Evolutionary conservation across 2,888 invertebrate species (phyloP).

Genomic region (Drosophila peninsularis): DNA sequence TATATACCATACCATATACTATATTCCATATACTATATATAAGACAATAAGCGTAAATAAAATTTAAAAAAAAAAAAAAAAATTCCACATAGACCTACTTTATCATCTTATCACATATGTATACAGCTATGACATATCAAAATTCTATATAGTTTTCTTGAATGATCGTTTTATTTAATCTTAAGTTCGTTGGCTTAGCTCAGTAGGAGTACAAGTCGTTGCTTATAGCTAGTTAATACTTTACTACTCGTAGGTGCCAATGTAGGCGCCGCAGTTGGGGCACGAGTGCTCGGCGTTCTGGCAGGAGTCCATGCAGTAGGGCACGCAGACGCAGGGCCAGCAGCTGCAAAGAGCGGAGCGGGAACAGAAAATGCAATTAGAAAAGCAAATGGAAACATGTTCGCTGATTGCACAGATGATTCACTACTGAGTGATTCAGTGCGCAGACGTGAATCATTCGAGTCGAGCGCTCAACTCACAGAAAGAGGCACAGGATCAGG

Average conservation of each 20-base stretch:
- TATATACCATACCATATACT: too few species aligned
- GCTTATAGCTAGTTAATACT: background rate
- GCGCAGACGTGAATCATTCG: background rate
- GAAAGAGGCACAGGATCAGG: conserved; percentile 61
- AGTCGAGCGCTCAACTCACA: conserved; percentile 47
- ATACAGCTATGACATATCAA: too few species aligned
- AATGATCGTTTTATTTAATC: conserved; percentile 22
- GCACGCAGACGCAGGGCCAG: conserved; percentile 74
- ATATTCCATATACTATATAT: too few species aligned
- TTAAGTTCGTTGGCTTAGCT: conserved; percentile 3
- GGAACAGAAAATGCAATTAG: background rate
- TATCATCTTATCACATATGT: too few species aligned
- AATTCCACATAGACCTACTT: too few species aligned
- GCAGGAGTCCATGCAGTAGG: conserved; percentile 76
- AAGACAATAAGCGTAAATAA: too few species aligned
- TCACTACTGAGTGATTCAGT: conserved; percentile 16
- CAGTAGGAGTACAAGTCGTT: conserved; percentile 19
- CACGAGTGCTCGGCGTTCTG: conserved; percentile 79
- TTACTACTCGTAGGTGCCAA: conserved; percentile 68
- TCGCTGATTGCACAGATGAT: conserved; percentile 19
- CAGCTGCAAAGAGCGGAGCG: conserved; percentile 41
- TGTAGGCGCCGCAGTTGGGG: conserved; percentile 71
- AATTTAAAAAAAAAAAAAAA: too few species aligned
- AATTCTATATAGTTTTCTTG: too few species aligned
- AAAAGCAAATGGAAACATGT: background rate